Conservation (phyloP, 2,888 invertebrate species). For the Lydus trimaculatus region DNA sequence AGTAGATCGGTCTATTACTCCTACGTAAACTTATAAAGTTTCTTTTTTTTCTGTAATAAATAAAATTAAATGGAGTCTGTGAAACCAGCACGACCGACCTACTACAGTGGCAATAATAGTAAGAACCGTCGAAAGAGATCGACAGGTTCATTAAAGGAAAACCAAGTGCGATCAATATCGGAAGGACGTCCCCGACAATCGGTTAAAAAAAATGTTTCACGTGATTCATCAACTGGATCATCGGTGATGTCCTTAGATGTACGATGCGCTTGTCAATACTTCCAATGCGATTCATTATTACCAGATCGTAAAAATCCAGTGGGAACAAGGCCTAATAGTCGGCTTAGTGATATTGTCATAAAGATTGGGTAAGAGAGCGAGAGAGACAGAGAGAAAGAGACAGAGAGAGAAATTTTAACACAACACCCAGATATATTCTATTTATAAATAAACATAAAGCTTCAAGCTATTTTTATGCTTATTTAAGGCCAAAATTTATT, state of each 20-base stretch:
- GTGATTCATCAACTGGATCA: slow-evolving; percentile 73
- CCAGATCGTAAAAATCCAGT: slow-evolving; percentile 77
- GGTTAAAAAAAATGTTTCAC: slow-evolving; percentile 71
- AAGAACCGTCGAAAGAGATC: slow-evolving; percentile 30
- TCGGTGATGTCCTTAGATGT: slow-evolving; percentile 76
- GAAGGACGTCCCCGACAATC: slow-evolving; percentile 69
- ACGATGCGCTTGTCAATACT: slow-evolving; percentile 86
- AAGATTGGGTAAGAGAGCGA: slow-evolving; percentile 21
- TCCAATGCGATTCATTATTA: slow-evolving; percentile 79
- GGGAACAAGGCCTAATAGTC: slow-evolving; percentile 59
- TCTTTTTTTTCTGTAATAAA: background rate
- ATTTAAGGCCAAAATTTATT: background rate
- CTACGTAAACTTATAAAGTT: background rate
- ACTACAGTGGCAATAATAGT: slow-evolving; percentile 19
- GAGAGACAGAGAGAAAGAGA: background rate
- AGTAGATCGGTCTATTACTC: background rate
- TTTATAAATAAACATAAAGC: slow-evolving; percentile 25
- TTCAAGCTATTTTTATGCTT: background rate
- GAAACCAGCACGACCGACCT: slow-evolving; percentile 33
- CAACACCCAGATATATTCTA: slow-evolving; percentile 13
- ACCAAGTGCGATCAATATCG: slow-evolving; percentile 68
- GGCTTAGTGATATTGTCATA: slow-evolving; percentile 36
- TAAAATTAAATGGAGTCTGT: slow-evolving; percentile 38
- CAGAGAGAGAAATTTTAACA: no score
- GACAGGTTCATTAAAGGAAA: slow-evolving; percentile 28